Conservation (phyloP, 2,888 invertebrate genomes). For the Lasioglossum zephyrum region DNA sequence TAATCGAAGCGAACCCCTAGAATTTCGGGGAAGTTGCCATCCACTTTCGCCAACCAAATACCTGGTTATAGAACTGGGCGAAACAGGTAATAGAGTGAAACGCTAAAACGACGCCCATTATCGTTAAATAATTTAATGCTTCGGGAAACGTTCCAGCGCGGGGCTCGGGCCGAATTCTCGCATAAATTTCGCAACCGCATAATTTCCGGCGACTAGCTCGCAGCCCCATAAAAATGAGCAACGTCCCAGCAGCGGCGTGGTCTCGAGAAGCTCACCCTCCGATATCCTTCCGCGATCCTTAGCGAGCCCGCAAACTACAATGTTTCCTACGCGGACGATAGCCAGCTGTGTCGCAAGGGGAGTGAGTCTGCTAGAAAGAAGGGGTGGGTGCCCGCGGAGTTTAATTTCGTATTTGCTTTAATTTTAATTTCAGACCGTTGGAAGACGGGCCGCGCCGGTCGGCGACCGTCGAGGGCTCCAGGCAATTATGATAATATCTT, state of each 20-base stretch:
- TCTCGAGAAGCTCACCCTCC: background rate
- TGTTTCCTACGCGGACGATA: constrained; percentile 18
- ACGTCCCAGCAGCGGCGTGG: background rate
- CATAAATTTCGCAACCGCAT: constrained; percentile 41
- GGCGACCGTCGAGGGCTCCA: constrained; percentile 48
- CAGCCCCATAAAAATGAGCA: constrained; percentile 39
- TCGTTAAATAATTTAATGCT: constrained; percentile 53
- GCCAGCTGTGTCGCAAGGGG: background rate
- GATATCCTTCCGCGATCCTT: background rate
- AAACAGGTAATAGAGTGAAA: constrained; percentile 33
- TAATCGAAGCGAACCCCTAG: background rate
- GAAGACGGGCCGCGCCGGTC: background rate
- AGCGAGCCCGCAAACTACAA: background rate
- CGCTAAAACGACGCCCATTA: constrained; percentile 41
- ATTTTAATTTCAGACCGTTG: constrained; percentile 59
- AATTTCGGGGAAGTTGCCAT: background rate
- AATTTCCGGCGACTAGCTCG: constrained; percentile 42
- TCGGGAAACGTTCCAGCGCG: constrained; percentile 33
- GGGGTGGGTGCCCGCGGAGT: background rate
- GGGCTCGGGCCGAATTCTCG: constrained; percentile 19
- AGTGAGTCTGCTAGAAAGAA: background rate
- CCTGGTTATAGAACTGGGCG: constrained; percentile 9
- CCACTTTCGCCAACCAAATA: background rate
- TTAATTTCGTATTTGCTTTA: constrained; percentile 56
- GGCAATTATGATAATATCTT: constrained; percentile 75